Evolutionary conservation across 2,888 invertebrate species (phyloP).

Genomic region (Hecatera dysodea): DNA sequence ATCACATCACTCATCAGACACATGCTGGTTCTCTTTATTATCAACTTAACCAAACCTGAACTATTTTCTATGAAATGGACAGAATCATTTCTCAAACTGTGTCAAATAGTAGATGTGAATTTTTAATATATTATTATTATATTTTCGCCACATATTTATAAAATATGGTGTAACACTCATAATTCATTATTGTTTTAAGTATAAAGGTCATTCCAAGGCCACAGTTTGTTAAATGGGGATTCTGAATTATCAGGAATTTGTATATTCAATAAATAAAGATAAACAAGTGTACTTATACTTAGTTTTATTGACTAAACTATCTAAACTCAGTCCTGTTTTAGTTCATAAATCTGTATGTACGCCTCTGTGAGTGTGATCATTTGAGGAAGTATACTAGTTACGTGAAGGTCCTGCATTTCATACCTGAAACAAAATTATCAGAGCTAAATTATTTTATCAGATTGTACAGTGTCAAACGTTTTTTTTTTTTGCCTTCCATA

Average conservation of each 20-base stretch:
- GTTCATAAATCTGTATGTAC: slow-evolving; percentile 97
- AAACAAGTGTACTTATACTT: slow-evolving; percentile 70
- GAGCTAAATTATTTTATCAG: not conserved
- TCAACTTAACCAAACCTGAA: slow-evolving; percentile 45
- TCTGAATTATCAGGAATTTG: slow-evolving; percentile 78
- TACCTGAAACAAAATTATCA: slow-evolving; percentile 85
- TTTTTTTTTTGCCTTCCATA: too few species aligned
- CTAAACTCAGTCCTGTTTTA: slow-evolving; percentile 84
- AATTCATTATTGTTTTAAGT: slow-evolving; percentile 75
- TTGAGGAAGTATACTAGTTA: slow-evolving; percentile 99
- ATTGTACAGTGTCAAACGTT: not conserved
- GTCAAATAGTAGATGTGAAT: slow-evolving; percentile 78
- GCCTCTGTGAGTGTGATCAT: slow-evolving; percentile 99
- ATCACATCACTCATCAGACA: slow-evolving; percentile 13
- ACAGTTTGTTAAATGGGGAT: slow-evolving; percentile 77
- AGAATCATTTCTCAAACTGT: slow-evolving; percentile 77
- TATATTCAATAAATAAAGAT: slow-evolving; percentile 86
- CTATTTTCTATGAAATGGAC: slow-evolving; percentile 60
- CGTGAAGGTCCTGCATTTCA: slow-evolving; percentile 99
- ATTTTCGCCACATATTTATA: slow-evolving; percentile 73
- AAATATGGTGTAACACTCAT: slow-evolving; percentile 71
- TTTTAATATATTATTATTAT: slow-evolving; percentile 69
- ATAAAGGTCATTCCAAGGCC: slow-evolving; percentile 81
- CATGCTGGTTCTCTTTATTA: slow-evolving; percentile 4
- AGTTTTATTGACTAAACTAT: slow-evolving; percentile 68